A percentile compares a stretch with the other conserved stretches of the same genome.
Conservation (phyloP, 2,888 invertebrate species). For the Limnephilus auricula region DNA sequence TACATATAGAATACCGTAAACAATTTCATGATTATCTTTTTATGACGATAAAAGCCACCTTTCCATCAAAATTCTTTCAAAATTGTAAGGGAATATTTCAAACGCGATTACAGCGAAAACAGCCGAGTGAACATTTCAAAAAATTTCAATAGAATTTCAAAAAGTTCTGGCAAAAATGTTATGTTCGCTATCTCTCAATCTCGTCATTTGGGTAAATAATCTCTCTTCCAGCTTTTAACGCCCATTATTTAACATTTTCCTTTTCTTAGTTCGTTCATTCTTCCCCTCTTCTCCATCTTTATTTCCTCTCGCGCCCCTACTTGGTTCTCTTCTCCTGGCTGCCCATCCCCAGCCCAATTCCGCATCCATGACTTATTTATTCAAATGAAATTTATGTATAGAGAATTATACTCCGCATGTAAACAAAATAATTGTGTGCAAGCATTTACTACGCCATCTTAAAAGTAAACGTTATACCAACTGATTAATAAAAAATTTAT, state of each 20-base stretch:
- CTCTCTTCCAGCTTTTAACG: conserved; percentile 49
- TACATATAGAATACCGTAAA: neutral
- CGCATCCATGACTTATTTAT: conserved; percentile 44
- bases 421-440: conserved; percentile 53
- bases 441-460: conserved; percentile 51
- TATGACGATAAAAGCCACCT: conserved; percentile 1
- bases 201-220: conserved; percentile 38
- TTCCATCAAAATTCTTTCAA: neutral
- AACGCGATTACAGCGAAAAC: conserved; percentile 23
- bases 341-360: neutral
- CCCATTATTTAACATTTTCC: conserved; percentile 46
- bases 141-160: conserved; percentile 14
- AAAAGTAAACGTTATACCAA: neutral
- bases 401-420: conserved; percentile 37
- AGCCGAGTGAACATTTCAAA: conserved; percentile 17
- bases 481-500: neutral
- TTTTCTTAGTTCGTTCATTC: conserved; percentile 38
- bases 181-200: conserved; percentile 39
- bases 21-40: neutral
- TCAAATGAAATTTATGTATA: conserved; percentile 54
- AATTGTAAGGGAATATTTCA: conserved; percentile 31
- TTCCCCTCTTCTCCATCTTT: conserved; percentile 27
- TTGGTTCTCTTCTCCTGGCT: neutral
- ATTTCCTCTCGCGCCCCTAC: conserved; percentile 13
- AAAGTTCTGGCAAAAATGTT: conserved; percentile 23